Conservation (phyloP, 2,797 vertebrate genomes). For the Diglossa cyanea region DNA sequence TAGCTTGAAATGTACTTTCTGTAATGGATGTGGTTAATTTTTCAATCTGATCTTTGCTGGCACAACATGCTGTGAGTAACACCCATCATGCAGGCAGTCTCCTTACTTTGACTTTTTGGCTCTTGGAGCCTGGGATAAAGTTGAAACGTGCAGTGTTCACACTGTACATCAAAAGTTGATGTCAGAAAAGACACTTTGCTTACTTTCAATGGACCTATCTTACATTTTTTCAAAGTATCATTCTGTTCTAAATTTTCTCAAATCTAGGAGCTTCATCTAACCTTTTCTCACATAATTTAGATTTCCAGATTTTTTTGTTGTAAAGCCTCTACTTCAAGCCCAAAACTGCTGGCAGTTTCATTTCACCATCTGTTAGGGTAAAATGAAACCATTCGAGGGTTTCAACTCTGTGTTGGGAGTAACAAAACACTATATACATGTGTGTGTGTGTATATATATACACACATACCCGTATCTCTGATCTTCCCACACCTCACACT, state of each 20-base stretch:
- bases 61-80: background rate
- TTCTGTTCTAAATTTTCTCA: background rate
- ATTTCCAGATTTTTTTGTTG: background rate
- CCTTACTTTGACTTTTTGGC: background rate
- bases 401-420: background rate
- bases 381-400: background rate
- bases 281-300: background rate
- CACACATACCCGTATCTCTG: rapidly evolving
- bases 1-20: background rate
- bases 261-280: background rate
- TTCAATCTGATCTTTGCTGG: background rate
- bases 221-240: background rate
- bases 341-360: slow-evolving; percentile 5
- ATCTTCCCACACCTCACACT: background rate
- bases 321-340: background rate
- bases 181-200: background rate
- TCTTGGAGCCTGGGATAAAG: background rate
- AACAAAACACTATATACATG: background rate
- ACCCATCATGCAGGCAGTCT: background rate
- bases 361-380: slow-evolving; percentile 5
- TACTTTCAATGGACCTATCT: background rate
- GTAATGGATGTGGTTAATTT: background rate
- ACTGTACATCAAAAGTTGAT: background rate
- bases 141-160: background rate
- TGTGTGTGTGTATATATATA: background rate